A percentile compares a stretch with the other conserved stretches of the same genome.
Conservation (phyloP, 2,888 invertebrate genomes). For the Athrips mouffetella region DNA sequence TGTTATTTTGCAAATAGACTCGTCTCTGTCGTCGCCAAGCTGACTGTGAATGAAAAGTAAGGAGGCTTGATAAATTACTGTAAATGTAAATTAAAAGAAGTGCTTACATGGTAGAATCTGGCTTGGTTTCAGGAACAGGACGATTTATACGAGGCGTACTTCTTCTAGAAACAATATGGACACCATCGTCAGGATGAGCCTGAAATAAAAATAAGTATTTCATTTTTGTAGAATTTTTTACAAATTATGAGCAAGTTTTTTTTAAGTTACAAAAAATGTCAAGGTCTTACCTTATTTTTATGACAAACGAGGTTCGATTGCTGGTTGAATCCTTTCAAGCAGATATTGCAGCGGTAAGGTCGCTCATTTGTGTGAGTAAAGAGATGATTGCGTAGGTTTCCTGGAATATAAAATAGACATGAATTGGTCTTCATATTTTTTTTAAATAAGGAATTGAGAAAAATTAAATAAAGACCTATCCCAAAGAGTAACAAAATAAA, state of each 20-base stretch:
- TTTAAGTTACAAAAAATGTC: background rate
- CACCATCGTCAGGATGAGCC: constrained; percentile 53
- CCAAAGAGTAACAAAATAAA: background rate
- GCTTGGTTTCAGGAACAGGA: constrained; percentile 30
- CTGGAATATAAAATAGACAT: constrained; percentile 51
- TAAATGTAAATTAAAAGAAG: too few relatives aligned
- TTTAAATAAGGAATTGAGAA: too few relatives aligned
- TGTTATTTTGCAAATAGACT: too few relatives aligned
- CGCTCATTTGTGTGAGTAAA: constrained; percentile 88
- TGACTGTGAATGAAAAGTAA: too few relatives aligned
- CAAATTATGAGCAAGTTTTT: background rate
- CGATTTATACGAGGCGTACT: constrained; percentile 29
- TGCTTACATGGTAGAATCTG: constrained; percentile 42
- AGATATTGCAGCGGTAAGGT: constrained; percentile 86
- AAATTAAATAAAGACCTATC: too few relatives aligned
- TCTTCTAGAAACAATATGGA: constrained; percentile 28
- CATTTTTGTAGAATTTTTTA: background rate
- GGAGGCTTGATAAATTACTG: too few relatives aligned
- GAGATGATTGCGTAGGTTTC: constrained; percentile 86
- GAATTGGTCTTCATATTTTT: too few relatives aligned
- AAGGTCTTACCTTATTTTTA: constrained; percentile 79
- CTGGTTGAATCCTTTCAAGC: constrained; percentile 87
- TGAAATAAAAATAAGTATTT: constrained; percentile 21
- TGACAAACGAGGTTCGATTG: constrained; percentile 89
- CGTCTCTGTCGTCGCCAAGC: too few relatives aligned